Evolutionary conservation across 2,113 vertebrate genomes (phyloP).

Genomic region (Copsychus sechellarum): DNA sequence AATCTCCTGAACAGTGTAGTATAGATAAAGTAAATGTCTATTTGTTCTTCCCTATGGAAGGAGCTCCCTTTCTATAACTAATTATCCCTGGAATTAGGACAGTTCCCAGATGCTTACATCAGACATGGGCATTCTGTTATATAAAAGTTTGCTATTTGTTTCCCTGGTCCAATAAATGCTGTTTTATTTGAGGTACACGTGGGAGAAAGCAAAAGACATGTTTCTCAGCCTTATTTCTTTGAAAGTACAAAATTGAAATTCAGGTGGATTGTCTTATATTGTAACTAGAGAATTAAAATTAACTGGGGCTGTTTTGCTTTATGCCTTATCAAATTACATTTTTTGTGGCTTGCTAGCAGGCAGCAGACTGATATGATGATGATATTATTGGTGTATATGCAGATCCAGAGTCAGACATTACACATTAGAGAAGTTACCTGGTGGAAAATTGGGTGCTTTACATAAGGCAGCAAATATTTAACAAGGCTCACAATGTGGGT

Average conservation of each 20-base stretch:
- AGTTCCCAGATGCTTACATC: not conserved
- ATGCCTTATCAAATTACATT: not conserved
- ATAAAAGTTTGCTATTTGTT: not conserved
- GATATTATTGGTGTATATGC: not conserved
- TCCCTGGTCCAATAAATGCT: not conserved
- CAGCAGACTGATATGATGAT: not conserved
- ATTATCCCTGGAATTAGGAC: not conserved
- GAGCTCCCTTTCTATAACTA: not conserved
- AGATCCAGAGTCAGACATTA: not conserved
- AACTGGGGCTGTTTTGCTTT: not conserved
- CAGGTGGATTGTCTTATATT: not conserved
- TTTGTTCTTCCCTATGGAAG: not conserved
- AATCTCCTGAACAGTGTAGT: not conserved
- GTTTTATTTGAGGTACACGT: not conserved
- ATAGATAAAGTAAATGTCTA: not conserved
- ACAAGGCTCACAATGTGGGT: not conserved
- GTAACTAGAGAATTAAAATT: not conserved
- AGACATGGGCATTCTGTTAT: not conserved
- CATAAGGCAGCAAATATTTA: not conserved
- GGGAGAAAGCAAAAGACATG: not conserved
- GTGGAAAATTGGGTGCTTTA: not conserved
- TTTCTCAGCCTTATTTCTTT: not conserved
- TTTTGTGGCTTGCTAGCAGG: not conserved
- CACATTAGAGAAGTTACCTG: not conserved
- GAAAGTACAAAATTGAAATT: not conserved